These are phyloP conservation scores for Brenthis hecate DNA, from an alignment of 2,888 invertebrate genomes.

Conservation along the genomic window DNA sequence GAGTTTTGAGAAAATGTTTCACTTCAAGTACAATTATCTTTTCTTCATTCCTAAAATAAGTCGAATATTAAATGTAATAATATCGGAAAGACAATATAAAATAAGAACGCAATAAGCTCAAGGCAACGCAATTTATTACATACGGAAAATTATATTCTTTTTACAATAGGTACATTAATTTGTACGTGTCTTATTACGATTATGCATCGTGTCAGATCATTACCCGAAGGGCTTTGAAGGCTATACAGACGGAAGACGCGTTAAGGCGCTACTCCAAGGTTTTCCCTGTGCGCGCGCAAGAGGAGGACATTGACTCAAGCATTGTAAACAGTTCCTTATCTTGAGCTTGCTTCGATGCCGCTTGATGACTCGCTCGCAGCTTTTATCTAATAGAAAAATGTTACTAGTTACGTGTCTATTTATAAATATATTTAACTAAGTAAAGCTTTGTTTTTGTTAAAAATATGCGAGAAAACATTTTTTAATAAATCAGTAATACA, in stretches of 20 bases:
- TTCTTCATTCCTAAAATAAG: too few relatives aligned
- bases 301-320: conserved; percentile 81
- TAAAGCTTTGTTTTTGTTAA: too few relatives aligned
- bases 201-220: conserved; percentile 55
- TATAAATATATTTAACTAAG: conserved; percentile 9
- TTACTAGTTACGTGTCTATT: conserved; percentile 43
- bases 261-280: conserved; percentile 70
- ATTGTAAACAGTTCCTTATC: conserved; percentile 83
- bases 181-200: conserved; percentile 42
- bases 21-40: too few relatives aligned
- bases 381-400: conserved; percentile 74
- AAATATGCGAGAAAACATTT: too few relatives aligned
- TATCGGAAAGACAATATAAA: not conserved
- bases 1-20: too few relatives aligned
- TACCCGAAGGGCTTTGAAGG: conserved; percentile 59
- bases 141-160: conserved; percentile 25
- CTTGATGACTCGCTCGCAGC: conserved; percentile 64
- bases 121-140: conserved; percentile 17
- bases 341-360: conserved; percentile 57
- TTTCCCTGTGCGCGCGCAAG: conserved; percentile 71
- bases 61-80: too few relatives aligned
- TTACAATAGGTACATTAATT: conserved; percentile 43
- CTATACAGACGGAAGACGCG: conserved; percentile 59
- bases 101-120: conserved; percentile 1
- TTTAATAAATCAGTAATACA: too few relatives aligned